phyloP scores from a whole-genome alignment of 2,113 vertebrate species.

The Salvelinus alpinus region DNA sequence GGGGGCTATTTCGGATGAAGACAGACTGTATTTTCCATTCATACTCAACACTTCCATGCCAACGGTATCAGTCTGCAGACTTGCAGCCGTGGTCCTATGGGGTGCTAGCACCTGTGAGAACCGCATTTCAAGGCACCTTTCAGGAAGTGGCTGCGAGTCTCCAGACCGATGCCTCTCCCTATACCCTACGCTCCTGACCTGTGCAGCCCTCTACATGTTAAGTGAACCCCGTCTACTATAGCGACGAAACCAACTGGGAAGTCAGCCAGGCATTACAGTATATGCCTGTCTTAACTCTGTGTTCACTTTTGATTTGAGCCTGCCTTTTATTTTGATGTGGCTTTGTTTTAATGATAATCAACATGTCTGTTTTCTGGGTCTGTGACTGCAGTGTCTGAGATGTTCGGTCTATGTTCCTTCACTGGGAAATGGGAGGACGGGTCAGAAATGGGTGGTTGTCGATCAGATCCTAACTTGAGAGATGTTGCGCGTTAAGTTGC shows the following conservation, averaged over 20 bases:
- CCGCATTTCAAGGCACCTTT: too few relatives aligned
- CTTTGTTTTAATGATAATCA: not conserved
- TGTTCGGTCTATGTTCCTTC: not conserved
- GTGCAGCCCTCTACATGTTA: not conserved
- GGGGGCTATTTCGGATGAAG: too few relatives aligned
- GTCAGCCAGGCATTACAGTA: not conserved
- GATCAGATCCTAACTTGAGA: not conserved
- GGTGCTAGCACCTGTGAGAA: too few relatives aligned
- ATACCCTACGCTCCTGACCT: not conserved
- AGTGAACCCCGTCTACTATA: not conserved
- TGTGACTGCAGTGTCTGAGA: not conserved
- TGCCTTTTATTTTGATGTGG: conserved; percentile 9
- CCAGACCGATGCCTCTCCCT: too few relatives aligned
- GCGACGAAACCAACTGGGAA: not conserved
- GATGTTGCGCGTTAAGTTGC: not conserved
- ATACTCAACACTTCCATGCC: not conserved
- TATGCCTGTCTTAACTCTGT: conserved; percentile 3
- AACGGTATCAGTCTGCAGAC: not conserved
- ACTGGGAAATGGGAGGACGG: not conserved
- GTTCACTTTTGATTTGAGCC: conserved; percentile 15
- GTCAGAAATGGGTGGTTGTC: too few relatives aligned
- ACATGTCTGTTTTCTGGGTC: conserved; percentile 9
- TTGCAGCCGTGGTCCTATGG: too few relatives aligned
- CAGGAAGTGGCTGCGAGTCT: too few relatives aligned
- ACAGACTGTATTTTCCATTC: not conserved